A percentile compares a stretch with the other conserved stretches of the same genome.
Conservation (phyloP, 2,113 vertebrate genomes). For the Cnemophilus loriae region DNA sequence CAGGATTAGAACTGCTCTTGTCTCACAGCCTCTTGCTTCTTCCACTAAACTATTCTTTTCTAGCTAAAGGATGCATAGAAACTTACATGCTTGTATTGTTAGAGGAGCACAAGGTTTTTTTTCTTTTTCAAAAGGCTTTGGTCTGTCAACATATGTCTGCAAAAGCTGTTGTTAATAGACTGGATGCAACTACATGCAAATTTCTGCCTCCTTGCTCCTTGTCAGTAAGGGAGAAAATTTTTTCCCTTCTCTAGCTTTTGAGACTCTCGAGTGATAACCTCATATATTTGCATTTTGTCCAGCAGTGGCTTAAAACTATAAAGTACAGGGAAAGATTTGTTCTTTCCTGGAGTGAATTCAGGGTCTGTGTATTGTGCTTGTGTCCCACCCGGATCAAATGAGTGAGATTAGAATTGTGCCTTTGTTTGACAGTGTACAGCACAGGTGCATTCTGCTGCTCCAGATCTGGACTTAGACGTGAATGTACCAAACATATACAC, state of each 20-base stretch:
- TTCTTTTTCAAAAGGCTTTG: not conserved
- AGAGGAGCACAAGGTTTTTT: not conserved
- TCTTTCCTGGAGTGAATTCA: not conserved
- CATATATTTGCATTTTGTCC: not conserved
- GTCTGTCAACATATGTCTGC: not conserved
- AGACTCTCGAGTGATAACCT: not conserved
- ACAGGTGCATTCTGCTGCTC: not conserved
- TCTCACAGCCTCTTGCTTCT: not conserved
- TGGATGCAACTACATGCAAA: not conserved
- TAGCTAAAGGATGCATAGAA: not conserved
- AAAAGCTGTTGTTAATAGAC: not conserved
- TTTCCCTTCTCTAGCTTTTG: not conserved
- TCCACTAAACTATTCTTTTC: not conserved
- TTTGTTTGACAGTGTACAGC: not conserved
- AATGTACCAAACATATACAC: not conserved
- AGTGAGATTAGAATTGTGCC: slow-evolving; percentile 4
- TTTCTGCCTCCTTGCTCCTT: not conserved
- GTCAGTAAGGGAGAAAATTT: not conserved
- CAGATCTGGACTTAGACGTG: not conserved
- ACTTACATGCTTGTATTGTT: not conserved
- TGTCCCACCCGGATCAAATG: not conserved
- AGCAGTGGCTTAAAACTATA: not conserved
- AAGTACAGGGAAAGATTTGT: not conserved
- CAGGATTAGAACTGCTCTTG: slow-evolving; percentile 28
- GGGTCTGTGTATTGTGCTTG: not conserved